Base-by-base conservation (phyloP, 2,888 invertebrate species). In the Conistra vaccinii region DNA sequence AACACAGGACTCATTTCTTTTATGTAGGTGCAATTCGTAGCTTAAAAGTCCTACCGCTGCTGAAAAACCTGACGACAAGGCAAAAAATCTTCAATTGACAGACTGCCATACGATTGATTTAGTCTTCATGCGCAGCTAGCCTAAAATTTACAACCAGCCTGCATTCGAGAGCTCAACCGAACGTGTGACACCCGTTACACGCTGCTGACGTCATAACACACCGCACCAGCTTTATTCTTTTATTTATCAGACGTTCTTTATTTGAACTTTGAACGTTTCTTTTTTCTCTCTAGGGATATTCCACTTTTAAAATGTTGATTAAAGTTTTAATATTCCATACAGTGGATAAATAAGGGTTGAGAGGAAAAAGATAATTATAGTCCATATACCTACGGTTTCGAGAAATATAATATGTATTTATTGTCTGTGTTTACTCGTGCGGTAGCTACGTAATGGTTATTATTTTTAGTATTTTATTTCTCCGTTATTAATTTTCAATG, bases 171-270 rank as follows among this genome's bases (percentile, higher is more conserved):
- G 80, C 86, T 74, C 79, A 83, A 68, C 76, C 69, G 78, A 76
- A 82, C 72, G 83, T 69, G 84, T 83, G 70, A 82, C 82, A 84
- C 78, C 76, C 73, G 89, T 88, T 90, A 89, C 87, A 90, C 89
- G 89, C 88, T 76, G 89, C 84, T 89, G 91, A 91, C 91, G 92
- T 93, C 92, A 92, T 83, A 83, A 78, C 83, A 86, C 88, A 86
- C 78, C 66, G 62, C 88, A 86, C 86, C 84, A 78, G 87, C 85
- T 89, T 87, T 87, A 88, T 89, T 90, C 63, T 80, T 82, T 80
- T 80, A 73, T 80, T 84, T 87, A 86, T 83, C 76, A 76, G 75
- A 26, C 57, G 62, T 51, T 68, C 60, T 69, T 67, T 83, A 83
- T 81, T 81, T 66, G 32, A 72, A 69, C 39, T 39, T 66, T 35